Conservation (phyloP, 2,888 invertebrate species). For the Podotricha telesiphe region DNA sequence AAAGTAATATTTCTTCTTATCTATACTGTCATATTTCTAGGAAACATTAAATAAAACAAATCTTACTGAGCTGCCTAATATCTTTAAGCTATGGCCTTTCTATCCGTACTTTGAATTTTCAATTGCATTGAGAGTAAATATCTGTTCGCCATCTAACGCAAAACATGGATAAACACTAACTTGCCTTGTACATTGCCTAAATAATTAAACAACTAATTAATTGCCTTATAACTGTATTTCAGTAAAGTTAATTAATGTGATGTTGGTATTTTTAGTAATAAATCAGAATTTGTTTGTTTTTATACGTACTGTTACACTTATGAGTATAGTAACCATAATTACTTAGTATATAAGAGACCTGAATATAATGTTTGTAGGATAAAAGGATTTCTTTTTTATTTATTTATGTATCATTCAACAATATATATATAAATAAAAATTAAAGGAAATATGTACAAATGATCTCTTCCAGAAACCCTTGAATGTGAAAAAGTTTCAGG, state of each 20-base stretch:
- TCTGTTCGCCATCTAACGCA: constrained; percentile 12
- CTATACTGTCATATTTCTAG: too few relatives aligned
- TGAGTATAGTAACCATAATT: neutral
- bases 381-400: too few relatives aligned
- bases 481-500: too few relatives aligned
- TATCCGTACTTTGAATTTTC: constrained; percentile 26
- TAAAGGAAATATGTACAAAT: too few relatives aligned
- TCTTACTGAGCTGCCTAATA: neutral
- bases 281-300: neutral
- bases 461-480: too few relatives aligned
- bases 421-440: too few relatives aligned
- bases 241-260: neutral
- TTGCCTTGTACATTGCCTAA: neutral
- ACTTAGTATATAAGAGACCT: too few relatives aligned
- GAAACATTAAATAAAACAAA: neutral
- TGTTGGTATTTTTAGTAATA: neutral
- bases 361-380: too few relatives aligned
- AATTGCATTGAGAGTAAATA: constrained; percentile 31
- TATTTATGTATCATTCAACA: too few relatives aligned
- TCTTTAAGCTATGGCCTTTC: neutral
- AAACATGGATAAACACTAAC: constrained; percentile 8
- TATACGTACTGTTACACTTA: neutral
- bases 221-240: neutral
- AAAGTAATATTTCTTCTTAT: too few relatives aligned
- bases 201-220: neutral